Evolutionary conservation across 2,888 invertebrate genomes (phyloP).

Genomic region (Archips xylosteana): DNA sequence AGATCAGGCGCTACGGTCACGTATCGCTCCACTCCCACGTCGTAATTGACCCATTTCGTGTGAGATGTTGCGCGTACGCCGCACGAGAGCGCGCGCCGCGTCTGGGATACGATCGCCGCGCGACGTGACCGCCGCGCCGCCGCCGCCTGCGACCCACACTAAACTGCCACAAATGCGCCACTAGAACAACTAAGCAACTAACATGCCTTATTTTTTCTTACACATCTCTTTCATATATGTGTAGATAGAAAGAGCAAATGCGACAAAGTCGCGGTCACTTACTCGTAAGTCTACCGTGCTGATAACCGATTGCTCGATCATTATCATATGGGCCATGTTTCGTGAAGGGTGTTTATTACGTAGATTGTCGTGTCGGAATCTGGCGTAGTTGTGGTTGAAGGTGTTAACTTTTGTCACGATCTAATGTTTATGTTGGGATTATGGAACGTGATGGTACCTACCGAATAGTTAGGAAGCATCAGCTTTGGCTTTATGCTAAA

Average conservation of each 20-base stretch:
- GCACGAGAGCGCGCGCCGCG: constrained; percentile 62
- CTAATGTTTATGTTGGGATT: constrained; percentile 32
- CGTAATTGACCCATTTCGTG: constrained; percentile 85
- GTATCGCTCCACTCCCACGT: constrained; percentile 81
- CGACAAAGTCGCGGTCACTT: constrained; percentile 5
- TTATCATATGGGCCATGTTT: constrained; percentile 52
- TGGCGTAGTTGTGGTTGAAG: constrained; percentile 57
- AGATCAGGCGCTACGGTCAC: constrained; percentile 82
- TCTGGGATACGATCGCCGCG: constrained; percentile 82
- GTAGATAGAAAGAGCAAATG: constrained; percentile 5
- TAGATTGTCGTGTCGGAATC: constrained; percentile 65
- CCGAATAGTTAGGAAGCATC: not conserved
- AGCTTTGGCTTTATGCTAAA: not conserved
- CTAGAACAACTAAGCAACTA: not conserved
- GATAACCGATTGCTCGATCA: constrained; percentile 39
- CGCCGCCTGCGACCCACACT: constrained; percentile 33
- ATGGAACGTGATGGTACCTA: constrained; percentile 10
- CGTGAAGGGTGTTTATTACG: constrained; percentile 66
- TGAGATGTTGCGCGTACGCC: constrained; percentile 69
- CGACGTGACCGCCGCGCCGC: constrained; percentile 71
- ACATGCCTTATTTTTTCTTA: not conserved
- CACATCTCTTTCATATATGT: not conserved
- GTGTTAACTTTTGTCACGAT: constrained; percentile 50
- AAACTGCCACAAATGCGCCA: constrained; percentile 24
- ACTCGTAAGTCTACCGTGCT: not conserved